Conservation (phyloP, 2,113 vertebrate genomes). For the Tautogolabrus adspersus region DNA sequence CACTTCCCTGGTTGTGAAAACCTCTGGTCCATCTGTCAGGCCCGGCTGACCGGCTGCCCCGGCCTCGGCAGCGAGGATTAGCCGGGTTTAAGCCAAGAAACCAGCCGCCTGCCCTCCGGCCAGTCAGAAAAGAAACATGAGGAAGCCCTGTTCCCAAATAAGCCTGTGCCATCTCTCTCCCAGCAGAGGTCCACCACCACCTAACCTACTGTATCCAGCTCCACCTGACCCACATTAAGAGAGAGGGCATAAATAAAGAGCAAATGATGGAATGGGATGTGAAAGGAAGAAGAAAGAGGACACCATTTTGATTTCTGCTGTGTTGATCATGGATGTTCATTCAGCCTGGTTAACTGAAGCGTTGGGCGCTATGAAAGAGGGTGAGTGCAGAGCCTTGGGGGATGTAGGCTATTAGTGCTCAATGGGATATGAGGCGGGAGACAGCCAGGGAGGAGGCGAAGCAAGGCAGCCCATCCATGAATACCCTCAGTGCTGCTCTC, state of each 20-base stretch:
- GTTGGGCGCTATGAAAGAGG: conserved; percentile 61
- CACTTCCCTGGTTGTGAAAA: conserved; percentile 60
- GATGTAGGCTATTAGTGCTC: conserved; percentile 77
- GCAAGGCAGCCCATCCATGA: conserved; percentile 75
- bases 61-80: conserved; percentile 74
- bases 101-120: conserved; percentile 51
- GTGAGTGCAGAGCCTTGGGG: conserved; percentile 68
- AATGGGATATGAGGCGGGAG: conserved; percentile 76
- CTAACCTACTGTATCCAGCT: conserved; percentile 48
- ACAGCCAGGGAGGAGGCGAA: conserved; percentile 60
- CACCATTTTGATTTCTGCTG: conserved; percentile 58
- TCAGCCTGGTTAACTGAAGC: conserved; percentile 69
- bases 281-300: conserved; percentile 51
- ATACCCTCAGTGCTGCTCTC: conserved; percentile 74
- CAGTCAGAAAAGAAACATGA: conserved; percentile 48
- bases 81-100: conserved; percentile 76
- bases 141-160: conserved; percentile 50
- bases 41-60: conserved; percentile 49
- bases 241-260: conserved; percentile 25
- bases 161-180: conserved; percentile 38
- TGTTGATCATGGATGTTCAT: conserved; percentile 56
- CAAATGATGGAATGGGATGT: conserved; percentile 29
- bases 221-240: conserved; percentile 69
- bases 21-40: conserved; percentile 79
- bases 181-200: conserved; percentile 48